Percentiles rank a stretch among this genome's conserved stretches.
phyloP scores from a whole-genome alignment of 2,797 vertebrate genomes.

The Anas flavirostris region DNA sequence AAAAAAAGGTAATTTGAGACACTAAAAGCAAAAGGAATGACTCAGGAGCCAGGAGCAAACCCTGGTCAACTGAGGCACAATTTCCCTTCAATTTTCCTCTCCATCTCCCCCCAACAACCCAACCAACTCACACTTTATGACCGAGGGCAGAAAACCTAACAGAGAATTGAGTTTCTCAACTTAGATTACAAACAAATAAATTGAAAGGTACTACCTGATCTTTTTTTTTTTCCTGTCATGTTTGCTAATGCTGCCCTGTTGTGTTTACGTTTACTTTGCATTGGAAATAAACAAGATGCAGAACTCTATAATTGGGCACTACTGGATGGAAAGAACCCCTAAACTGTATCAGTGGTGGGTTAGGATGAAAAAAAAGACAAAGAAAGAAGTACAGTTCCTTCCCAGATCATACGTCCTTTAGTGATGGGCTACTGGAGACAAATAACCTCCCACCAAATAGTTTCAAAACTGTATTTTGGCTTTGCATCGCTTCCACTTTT shows the following conservation, averaged over 20 bases:
- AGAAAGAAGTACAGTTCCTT: background rate
- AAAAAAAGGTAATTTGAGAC: background rate
- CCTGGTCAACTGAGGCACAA: background rate
- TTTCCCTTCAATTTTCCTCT: background rate
- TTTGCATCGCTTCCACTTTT: background rate
- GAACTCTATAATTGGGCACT: background rate
- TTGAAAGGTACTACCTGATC: rapidly evolving
- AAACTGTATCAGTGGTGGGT: rapidly evolving
- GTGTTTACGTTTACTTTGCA: background rate
- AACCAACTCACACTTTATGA: background rate
- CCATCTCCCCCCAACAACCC: background rate
- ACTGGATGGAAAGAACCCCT: background rate
- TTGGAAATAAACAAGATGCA: background rate
- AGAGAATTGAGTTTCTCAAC: background rate
- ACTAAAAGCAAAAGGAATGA: background rate
- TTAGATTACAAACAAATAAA: background rate
- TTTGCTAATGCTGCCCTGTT: background rate
- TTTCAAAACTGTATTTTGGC: background rate
- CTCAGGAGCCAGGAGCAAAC: background rate
- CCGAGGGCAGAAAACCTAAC: background rate
- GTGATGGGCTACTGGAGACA: background rate
- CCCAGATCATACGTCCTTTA: background rate
- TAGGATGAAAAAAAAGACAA: background rate
- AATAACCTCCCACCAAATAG: background rate
- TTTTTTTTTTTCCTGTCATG: background rate